Conservation (phyloP, 2,888 invertebrate species). For the Steinernema carpocapsae region DNA sequence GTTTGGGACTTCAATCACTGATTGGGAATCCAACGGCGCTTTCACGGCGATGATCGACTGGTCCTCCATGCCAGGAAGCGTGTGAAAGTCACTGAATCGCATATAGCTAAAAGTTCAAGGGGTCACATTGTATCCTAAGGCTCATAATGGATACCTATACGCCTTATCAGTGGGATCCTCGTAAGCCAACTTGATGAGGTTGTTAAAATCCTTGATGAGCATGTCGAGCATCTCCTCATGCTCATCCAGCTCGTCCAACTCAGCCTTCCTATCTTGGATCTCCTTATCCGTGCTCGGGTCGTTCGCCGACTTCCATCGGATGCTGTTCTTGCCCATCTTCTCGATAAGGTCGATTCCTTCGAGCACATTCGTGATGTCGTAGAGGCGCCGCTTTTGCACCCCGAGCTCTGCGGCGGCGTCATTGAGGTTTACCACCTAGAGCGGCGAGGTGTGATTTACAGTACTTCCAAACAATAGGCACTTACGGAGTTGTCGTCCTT, state of each 20-base stretch:
- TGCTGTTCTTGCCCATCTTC: slow-evolving; percentile 67
- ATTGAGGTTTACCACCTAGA: slow-evolving; percentile 63
- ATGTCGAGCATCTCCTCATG: slow-evolving; percentile 53
- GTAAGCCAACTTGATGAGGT: slow-evolving; percentile 50
- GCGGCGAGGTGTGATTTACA: slow-evolving; percentile 27
- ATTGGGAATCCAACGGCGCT: slow-evolving; percentile 48
- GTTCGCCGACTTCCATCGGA: slow-evolving; percentile 56
- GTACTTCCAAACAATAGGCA: slow-evolving; percentile 20
- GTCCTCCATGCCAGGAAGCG: slow-evolving; percentile 45
- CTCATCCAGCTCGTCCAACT: slow-evolving; percentile 44
- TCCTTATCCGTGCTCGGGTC: slow-evolving; percentile 37
- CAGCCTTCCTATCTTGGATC: slow-evolving; percentile 44
- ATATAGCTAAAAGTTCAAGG: slow-evolving; percentile 52
- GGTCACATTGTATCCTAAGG: neutral
- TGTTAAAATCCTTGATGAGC: slow-evolving; percentile 47
- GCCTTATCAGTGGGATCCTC: slow-evolving; percentile 61
- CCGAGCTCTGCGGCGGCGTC: slow-evolving; percentile 62
- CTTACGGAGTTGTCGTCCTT: slow-evolving; percentile 26
- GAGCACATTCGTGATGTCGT: slow-evolving; percentile 67
- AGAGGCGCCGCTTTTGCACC: slow-evolving; percentile 66
- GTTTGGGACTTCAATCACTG: slow-evolving; percentile 48
- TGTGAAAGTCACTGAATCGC: slow-evolving; percentile 53
- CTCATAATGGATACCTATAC: slow-evolving; percentile 50
- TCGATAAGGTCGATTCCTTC: slow-evolving; percentile 67
- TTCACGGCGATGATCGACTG: slow-evolving; percentile 57